These are phyloP conservation scores for Pelmatolapia mariae DNA, from an alignment of 2,113 vertebrate genomes.

Conservation along the genomic window DNA sequence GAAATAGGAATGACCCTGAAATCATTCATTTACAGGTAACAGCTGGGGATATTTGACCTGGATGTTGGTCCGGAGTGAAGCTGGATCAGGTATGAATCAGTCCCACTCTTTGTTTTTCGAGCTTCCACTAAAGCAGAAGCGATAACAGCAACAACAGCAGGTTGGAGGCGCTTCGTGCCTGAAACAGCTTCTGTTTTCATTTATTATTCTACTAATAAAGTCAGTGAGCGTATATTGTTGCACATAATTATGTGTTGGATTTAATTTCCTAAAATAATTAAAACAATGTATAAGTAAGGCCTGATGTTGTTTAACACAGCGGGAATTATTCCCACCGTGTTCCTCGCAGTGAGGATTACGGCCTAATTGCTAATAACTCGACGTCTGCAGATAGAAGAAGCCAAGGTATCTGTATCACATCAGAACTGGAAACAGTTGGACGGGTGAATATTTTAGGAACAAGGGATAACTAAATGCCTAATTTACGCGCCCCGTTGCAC, in stretches of 20 bases:
- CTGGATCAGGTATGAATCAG: background rate
- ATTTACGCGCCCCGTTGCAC: background rate
- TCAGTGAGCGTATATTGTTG: background rate
- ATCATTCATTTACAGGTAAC: background rate
- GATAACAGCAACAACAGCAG: background rate
- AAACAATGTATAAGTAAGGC: background rate
- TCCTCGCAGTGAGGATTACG: background rate
- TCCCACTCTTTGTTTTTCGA: background rate
- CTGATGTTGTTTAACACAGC: background rate
- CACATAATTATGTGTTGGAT: background rate
- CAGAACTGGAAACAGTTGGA: background rate
- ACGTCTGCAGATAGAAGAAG: background rate
- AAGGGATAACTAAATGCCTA: background rate
- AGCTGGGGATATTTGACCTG: background rate
- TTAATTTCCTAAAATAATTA: background rate
- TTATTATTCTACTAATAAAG: background rate
- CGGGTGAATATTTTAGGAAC: background rate
- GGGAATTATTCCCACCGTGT: rapidly evolving
- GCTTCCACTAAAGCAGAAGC: background rate
- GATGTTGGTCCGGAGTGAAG: background rate
- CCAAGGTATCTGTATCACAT: background rate
- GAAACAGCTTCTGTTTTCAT: background rate
- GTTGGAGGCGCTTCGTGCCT: background rate
- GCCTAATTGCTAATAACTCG: background rate
- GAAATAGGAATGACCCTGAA: background rate